Conservation (phyloP, 2,888 invertebrate genomes). For the Rhimphoctona megacephalus region DNA sequence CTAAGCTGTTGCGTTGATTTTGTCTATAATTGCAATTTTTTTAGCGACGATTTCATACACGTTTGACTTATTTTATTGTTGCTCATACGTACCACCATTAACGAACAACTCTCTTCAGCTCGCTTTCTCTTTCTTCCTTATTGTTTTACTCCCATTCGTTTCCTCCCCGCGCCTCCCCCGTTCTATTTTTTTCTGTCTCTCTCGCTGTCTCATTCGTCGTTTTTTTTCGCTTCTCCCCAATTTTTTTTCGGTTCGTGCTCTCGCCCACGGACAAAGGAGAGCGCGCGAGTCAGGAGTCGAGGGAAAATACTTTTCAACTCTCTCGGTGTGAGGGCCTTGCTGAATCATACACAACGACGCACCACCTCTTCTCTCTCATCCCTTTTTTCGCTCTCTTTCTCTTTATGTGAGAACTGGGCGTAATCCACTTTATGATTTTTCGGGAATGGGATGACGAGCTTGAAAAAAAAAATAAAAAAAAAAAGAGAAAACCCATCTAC, state of each 20-base stretch:
- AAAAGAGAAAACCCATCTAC: conserved; percentile 28
- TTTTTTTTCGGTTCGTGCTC: conserved; percentile 58
- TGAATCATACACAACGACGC: conserved; percentile 49
- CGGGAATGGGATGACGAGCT: conserved; percentile 48
- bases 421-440: conserved; percentile 49
- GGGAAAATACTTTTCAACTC: conserved; percentile 58
- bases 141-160: conserved; percentile 30
- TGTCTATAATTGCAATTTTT: background rate
- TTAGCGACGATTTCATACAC: background rate
- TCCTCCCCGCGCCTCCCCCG: conserved; percentile 12
- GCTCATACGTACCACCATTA: background rate
- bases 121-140: conserved; percentile 32
- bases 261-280: conserved; percentile 56
- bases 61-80: conserved; percentile 12
- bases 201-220: conserved; percentile 31
- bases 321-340: conserved; percentile 24
- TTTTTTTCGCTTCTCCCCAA: conserved; percentile 35
- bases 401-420: conserved; percentile 45
- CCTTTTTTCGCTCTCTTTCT: conserved; percentile 5
- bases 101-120: background rate
- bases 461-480: conserved; percentile 30
- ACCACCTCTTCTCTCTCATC: conserved; percentile 3
- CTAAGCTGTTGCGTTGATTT: background rate
- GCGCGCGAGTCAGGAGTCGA: conserved; percentile 56
- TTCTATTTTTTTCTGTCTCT: conserved; percentile 35